A percentile compares a stretch with the other conserved stretches of the same genome.
Evolutionary conservation across 2,797 vertebrate species (phyloP).

Genomic region (Sebastiscus tertius): DNA sequence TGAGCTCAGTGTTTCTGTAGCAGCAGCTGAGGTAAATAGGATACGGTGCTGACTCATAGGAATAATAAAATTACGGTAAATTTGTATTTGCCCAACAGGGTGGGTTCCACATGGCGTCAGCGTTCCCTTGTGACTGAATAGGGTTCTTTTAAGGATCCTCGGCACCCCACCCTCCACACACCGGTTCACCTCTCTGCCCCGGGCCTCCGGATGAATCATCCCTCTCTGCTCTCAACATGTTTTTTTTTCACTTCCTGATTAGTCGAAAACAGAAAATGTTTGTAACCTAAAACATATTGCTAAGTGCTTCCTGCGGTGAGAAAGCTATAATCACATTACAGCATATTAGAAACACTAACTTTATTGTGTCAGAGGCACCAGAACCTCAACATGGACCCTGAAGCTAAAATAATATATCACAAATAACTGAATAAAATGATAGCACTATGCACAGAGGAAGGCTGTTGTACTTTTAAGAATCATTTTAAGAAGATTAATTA

Average conservation of each 20-base stretch:
- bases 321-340: background rate
- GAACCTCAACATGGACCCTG: too few relatives aligned
- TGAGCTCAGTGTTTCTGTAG: slow-evolving; percentile 54
- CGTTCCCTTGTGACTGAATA: slow-evolving; percentile 43
- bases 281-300: background rate
- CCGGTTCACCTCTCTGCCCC: slow-evolving; percentile 3
- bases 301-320: background rate
- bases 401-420: too few relatives aligned
- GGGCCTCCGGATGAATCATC: slow-evolving; percentile 11
- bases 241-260: slow-evolving; percentile 12
- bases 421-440: too few relatives aligned
- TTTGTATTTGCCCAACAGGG: slow-evolving; percentile 73
- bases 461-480: too few relatives aligned
- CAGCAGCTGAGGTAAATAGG: slow-evolving; percentile 44
- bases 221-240: slow-evolving; percentile 5
- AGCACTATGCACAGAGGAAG: background rate
- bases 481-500: too few relatives aligned
- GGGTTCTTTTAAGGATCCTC: slow-evolving; percentile 22
- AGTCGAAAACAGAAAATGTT: background rate
- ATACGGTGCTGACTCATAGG: slow-evolving; percentile 58
- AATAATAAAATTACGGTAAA: slow-evolving; percentile 64
- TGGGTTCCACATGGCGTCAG: slow-evolving; percentile 44
- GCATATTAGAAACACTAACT: background rate
- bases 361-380: too few relatives aligned
- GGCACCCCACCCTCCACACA: slow-evolving; percentile 20